Percentiles rank a stretch among this genome's conserved stretches.
phyloP scores from a whole-genome alignment of 2,797 vertebrate species.

The Cyprinodon diabolis region DNA sequence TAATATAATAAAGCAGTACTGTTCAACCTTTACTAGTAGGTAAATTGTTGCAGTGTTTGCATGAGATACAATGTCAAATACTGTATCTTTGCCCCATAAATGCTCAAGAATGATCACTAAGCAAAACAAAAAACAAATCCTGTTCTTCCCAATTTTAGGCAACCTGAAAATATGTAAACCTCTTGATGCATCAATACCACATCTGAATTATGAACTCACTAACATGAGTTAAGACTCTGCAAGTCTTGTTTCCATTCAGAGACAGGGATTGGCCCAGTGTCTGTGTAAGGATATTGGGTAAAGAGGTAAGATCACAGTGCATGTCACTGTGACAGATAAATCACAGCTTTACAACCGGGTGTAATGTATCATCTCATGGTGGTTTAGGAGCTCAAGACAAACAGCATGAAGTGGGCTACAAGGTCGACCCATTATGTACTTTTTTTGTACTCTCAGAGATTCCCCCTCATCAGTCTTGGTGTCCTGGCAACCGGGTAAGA shows the following conservation, averaged over 20 bases:
- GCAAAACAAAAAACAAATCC: not conserved
- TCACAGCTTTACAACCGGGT: constrained; percentile 62
- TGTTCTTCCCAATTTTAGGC: not conserved
- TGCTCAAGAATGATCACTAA: not conserved
- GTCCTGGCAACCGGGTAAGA: constrained; percentile 70
- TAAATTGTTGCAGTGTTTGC: not conserved
- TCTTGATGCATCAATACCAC: not conserved
- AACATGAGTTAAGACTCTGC: not conserved
- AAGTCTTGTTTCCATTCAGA: not conserved
- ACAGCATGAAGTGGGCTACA: constrained; percentile 77
- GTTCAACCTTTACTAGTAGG: not conserved
- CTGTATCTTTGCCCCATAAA: not conserved
- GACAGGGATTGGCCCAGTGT: constrained; percentile 8
- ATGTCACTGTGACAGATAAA: constrained; percentile 49
- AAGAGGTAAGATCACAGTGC: constrained; percentile 51
- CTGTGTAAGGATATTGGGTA: constrained; percentile 27
- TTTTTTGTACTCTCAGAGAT: constrained; percentile 72
- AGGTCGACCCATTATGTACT: constrained; percentile 58
- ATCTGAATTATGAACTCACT: constrained; percentile 1
- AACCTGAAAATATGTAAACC: not conserved
- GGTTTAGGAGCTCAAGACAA: constrained; percentile 70
- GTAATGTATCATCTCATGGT: constrained; percentile 50
- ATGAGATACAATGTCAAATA: not conserved
- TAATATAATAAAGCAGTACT: not conserved
- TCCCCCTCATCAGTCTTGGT: constrained; percentile 56